Percentiles rank a stretch among this genome's conserved stretches.
These are phyloP conservation scores for Dryobates pubescens DNA, from an alignment of 2,797 vertebrate genomes.

Conservation along the genomic window DNA sequence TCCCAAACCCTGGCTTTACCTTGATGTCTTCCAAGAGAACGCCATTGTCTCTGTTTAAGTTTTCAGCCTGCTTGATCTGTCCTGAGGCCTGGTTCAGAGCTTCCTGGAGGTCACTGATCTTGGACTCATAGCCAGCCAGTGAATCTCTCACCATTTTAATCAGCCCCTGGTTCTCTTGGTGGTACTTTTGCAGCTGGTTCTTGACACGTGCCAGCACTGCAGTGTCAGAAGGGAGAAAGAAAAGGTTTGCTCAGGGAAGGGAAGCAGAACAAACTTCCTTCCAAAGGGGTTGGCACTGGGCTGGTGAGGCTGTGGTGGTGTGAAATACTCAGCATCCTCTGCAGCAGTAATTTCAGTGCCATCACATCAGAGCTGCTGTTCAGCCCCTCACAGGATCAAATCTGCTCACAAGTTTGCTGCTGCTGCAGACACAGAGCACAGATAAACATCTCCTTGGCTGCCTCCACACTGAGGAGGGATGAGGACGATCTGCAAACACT, in stretches of 20 bases:
- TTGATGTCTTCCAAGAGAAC: slow-evolving; percentile 80
- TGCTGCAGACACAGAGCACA: neutral
- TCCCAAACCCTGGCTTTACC: slow-evolving; percentile 73
- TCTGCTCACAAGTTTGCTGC: neutral
- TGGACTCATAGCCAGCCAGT: slow-evolving; percentile 83
- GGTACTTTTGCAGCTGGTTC: slow-evolving; percentile 81
- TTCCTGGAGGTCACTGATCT: slow-evolving; percentile 85
- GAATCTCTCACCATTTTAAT: slow-evolving; percentile 79
- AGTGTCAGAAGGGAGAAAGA: slow-evolving; percentile 27
- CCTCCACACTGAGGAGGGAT: neutral
- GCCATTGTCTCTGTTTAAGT: slow-evolving; percentile 84
- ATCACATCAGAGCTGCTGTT: neutral
- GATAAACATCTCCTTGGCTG: neutral
- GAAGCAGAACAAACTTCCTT: neutral
- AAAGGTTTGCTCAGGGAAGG: neutral
- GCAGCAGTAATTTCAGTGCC: neutral
- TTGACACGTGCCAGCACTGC: slow-evolving; percentile 87
- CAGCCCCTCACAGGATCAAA: neutral
- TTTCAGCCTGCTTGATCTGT: slow-evolving; percentile 83
- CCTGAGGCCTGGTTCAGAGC: slow-evolving; percentile 80
- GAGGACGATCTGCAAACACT: neutral
- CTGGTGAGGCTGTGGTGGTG: neutral
- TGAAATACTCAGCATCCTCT: neutral
- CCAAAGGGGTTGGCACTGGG: neutral
- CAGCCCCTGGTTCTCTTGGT: slow-evolving; percentile 78